Conservation (phyloP, 2,888 invertebrate species). For the Cepaea hortensis region DNA sequence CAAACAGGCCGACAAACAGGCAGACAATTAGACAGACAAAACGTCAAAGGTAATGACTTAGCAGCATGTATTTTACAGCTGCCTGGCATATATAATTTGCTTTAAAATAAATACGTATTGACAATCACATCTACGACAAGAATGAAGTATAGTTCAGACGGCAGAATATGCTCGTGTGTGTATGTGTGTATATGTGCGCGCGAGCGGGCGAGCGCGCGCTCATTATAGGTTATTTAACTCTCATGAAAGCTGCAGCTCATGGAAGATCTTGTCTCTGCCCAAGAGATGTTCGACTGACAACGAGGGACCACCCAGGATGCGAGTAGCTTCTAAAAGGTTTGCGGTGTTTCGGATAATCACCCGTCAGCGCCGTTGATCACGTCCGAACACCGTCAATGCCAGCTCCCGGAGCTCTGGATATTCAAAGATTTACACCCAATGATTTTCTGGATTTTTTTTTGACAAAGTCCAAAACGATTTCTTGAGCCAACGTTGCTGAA, state of each 20-base stretch:
- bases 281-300: background rate
- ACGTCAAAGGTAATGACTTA: too few species aligned
- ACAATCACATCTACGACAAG: too few species aligned
- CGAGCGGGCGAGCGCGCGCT: too few species aligned
- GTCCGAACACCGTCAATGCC: background rate
- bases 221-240: too few species aligned
- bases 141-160: too few species aligned
- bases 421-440: constrained; percentile 4
- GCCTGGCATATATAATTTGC: too few species aligned
- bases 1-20: too few species aligned
- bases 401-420: background rate
- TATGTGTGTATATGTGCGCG: too few species aligned
- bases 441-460: constrained; percentile 6
- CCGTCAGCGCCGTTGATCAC: constrained; percentile 8
- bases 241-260: background rate
- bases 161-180: too few species aligned
- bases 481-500: background rate
- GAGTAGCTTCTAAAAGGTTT: background rate
- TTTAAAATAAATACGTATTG: too few species aligned
- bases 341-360: constrained; percentile 4
- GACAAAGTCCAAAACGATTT: constrained; percentile 1
- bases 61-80: too few species aligned
- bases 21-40: too few species aligned
- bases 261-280: background rate
- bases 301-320: background rate